Percentiles rank a stretch among this genome's conserved stretches.
Conservation (phyloP, 2,888 invertebrate genomes). For the Galerucella calmariensis region DNA sequence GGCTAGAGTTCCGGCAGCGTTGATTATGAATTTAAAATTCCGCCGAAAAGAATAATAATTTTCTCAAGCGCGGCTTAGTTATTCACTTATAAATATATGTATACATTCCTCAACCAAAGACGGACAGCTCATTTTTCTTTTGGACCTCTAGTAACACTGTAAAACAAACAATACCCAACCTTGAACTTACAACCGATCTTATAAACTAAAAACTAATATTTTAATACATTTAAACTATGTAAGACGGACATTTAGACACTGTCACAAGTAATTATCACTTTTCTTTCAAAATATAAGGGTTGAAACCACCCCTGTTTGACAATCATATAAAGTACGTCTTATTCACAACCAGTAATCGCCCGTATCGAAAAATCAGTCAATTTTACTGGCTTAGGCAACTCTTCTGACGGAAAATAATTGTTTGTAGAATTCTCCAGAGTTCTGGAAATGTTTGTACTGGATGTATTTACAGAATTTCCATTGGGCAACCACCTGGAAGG, state of each 20-base stretch:
- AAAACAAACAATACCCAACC: no score
- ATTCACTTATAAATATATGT: no score
- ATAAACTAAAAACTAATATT: not conserved
- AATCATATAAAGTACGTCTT: not conserved
- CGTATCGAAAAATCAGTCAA: conserved; percentile 61
- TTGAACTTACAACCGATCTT: not conserved
- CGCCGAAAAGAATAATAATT: no score
- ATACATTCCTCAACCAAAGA: no score
- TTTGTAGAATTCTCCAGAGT: not conserved
- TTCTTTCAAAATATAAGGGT: not conserved
- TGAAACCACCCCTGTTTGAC: not conserved
- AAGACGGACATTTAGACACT: not conserved
- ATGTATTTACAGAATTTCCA: not conserved
- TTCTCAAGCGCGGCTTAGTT: no score
- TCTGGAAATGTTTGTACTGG: not conserved
- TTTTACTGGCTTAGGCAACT: conserved; percentile 46
- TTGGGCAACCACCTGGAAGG: not conserved
- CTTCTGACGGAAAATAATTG: not conserved
- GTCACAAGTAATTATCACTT: conserved; percentile 2
- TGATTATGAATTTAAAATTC: no score
- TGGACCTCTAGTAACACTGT: no score
- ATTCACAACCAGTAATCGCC: conserved; percentile 53
- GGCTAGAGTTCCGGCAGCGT: no score
- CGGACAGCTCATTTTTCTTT: no score
- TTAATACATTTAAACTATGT: not conserved